Evolutionary conservation across 2,113 vertebrate genomes (phyloP), one percentile per base, ranked within the genome.

Genomic region (Poecilia latipinna): DNA sequence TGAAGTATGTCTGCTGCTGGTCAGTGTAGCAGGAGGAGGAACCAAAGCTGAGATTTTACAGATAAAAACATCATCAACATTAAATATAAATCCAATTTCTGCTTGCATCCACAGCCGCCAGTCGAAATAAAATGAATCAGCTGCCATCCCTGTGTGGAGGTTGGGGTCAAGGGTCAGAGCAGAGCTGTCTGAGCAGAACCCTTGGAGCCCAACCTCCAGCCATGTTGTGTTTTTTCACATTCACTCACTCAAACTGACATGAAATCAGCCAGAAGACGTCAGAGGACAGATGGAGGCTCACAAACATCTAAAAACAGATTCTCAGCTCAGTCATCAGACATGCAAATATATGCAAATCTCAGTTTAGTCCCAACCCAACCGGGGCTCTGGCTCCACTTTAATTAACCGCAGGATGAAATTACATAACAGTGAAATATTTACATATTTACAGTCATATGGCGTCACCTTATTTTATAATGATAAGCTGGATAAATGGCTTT

Each of bases 271-370:
- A 2, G 13, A 64, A 42, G 60, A 26, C 12, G 11, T 15, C 42
- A 10, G 78, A 74, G 1, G 37, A 77, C 0, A 22, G 0, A 1
- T 1, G 4, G 37, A 62, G 65, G 35, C 44, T 66, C 29, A 64
- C 42, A 42, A 32, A 35, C 51, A 13, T 0, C 15, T 65, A 51
- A 22, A 65, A 54, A 4, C 51, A 57, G 51, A 8, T 8, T 57
- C 51, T n/a, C 51, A 57, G 51, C 51, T 3, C 61, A 61, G 0
- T 6, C 4, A 69, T 80, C 73, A 73, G 7, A 76, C 61, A 72
- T 81, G 78, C 61, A 86, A 79, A 90, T 74, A 76, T 63, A 72
- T 81, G 78, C 61, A 86, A 79, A 90, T 74, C 42, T 33, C 37
- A 63, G 72, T 39, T 32, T 22, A 72, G 8, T 72, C 68, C 65